Evolutionary conservation across 2,113 vertebrate species (phyloP).

Genomic region (Lophochroa leadbeateri): DNA sequence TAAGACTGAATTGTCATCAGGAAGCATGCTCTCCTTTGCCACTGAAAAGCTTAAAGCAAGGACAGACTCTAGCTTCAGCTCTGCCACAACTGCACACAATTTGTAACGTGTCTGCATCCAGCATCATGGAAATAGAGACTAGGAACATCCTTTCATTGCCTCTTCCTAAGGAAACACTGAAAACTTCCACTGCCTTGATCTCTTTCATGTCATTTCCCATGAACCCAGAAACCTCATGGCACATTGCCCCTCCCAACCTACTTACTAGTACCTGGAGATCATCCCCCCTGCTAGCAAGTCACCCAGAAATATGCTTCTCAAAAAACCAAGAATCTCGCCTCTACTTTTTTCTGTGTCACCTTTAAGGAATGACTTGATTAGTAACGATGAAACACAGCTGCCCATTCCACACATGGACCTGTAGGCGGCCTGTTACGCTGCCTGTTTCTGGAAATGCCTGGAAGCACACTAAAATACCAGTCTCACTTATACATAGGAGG

Average conservation of each 20-base stretch:
- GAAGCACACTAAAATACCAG: background rate
- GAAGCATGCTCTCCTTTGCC: background rate
- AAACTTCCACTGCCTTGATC: accelerated
- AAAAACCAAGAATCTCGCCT: background rate
- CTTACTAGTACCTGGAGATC: background rate
- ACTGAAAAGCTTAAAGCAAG: background rate
- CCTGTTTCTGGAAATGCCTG: background rate
- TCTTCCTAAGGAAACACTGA: background rate
- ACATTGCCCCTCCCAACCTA: background rate
- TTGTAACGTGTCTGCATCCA: background rate
- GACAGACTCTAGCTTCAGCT: background rate
- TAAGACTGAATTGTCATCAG: background rate
- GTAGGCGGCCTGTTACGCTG: background rate
- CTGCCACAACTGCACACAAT: background rate
- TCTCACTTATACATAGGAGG: background rate
- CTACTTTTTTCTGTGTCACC: background rate
- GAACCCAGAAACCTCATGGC: background rate
- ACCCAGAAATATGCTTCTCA: background rate
- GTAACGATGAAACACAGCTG: background rate
- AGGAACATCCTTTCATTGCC: background rate
- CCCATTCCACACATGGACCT: background rate
- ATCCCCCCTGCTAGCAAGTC: background rate
- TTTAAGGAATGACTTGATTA: background rate
- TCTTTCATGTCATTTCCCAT: background rate
- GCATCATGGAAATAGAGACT: background rate